Percentiles rank a stretch among this genome's conserved stretches.
Conservation (phyloP, 2,888 invertebrate genomes). For the Oxyscelio sp. region DNA sequence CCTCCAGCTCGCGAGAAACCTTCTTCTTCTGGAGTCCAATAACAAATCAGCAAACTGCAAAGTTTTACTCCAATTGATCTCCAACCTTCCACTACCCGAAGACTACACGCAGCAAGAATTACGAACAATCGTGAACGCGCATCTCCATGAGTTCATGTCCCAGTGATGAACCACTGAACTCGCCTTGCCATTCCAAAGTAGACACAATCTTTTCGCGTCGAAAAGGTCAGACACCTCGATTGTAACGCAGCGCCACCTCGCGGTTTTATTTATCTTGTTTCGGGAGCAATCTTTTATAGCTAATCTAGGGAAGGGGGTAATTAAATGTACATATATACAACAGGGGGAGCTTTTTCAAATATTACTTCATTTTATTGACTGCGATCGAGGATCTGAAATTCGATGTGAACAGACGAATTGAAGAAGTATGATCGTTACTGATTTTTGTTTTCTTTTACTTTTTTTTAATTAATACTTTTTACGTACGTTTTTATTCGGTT, state of each 20-base stretch:
- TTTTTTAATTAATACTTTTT: background rate
- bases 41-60: conserved; percentile 80
- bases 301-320: too few species aligned
- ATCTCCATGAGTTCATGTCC: conserved; percentile 34
- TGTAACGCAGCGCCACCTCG: too few species aligned
- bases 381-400: background rate
- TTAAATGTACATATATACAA: conserved; percentile 3
- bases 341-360: too few species aligned
- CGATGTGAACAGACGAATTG: background rate
- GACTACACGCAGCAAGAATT: conserved; percentile 90
- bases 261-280: too few species aligned
- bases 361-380: background rate
- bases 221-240: too few species aligned
- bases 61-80: conserved; percentile 89
- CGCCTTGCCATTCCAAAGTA: conserved; percentile 27
- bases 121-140: conserved; percentile 80
- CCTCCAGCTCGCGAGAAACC: conserved; percentile 89
- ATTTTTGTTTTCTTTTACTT: too few species aligned
- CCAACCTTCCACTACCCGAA: conserved; percentile 90
- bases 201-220: background rate
- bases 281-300: too few species aligned
- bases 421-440: background rate
- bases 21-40: conserved; percentile 86
- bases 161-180: conserved; percentile 1
- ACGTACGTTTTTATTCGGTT: conserved; percentile 4